Conservation (phyloP, 2,888 invertebrate genomes). For the Colostygia pectinataria region DNA sequence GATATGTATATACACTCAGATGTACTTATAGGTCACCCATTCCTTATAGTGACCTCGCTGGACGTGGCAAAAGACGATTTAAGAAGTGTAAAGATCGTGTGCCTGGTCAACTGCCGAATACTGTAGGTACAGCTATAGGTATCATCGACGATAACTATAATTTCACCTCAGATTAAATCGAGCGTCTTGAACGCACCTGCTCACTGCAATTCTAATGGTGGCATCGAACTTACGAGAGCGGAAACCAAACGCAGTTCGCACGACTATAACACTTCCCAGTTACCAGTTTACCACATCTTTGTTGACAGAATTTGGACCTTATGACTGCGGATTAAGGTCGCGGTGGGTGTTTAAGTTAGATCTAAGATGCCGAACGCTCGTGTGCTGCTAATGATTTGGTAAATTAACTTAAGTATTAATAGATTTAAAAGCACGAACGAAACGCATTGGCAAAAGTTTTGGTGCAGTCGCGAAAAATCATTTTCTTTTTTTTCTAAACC, state of each 20-base stretch:
- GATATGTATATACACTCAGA: no score
- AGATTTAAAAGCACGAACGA: conserved; percentile 17
- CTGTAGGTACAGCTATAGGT: background rate
- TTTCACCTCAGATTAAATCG: conserved; percentile 45
- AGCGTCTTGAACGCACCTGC: conserved; percentile 42
- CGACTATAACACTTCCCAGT: conserved; percentile 44
- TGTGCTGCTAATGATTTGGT: conserved; percentile 66
- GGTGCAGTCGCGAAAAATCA: background rate
- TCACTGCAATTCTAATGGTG: conserved; percentile 53
- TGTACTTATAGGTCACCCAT: no score
- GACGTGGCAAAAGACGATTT: no score
- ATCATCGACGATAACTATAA: conserved; percentile 17
- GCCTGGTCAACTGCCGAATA: background rate
- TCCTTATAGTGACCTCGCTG: no score
- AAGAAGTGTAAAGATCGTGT: no score
- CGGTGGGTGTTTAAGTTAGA: conserved; percentile 29
- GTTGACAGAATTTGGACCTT: conserved; percentile 10
- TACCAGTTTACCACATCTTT: conserved; percentile 30
- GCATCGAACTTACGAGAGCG: conserved; percentile 65
- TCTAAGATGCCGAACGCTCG: conserved; percentile 52
- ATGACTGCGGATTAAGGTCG: conserved; percentile 4
- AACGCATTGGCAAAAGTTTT: conserved; percentile 15
- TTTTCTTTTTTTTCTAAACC: background rate
- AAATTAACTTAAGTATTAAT: conserved; percentile 53
- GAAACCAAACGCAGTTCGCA: conserved; percentile 63